Conservation (phyloP, 2,113 vertebrate species). For the Blennius ocellaris region DNA sequence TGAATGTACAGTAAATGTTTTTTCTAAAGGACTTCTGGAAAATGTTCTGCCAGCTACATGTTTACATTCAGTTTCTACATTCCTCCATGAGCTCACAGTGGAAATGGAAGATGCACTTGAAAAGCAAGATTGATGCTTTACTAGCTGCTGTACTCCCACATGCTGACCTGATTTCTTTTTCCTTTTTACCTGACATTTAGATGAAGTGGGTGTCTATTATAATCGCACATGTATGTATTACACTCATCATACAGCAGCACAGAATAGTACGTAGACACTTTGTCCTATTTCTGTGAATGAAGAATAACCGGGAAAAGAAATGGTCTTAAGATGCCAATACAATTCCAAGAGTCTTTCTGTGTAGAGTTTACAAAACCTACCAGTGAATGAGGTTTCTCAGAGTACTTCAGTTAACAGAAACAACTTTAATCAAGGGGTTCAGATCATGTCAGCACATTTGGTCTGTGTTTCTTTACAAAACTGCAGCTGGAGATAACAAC, state of each 20-base stretch:
- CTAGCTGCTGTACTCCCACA: conserved; percentile 37
- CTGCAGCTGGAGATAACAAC: too few relatives aligned
- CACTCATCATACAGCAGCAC: background rate
- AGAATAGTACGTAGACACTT: too few relatives aligned
- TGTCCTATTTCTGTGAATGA: too few relatives aligned
- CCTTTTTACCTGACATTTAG: conserved; percentile 18
- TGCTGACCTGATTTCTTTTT: conserved; percentile 31
- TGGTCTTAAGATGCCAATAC: too few relatives aligned
- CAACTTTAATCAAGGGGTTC: too few relatives aligned
- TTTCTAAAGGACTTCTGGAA: conserved; percentile 19
- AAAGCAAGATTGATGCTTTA: conserved; percentile 33
- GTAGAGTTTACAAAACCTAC: too few relatives aligned
- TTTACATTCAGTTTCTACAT: conserved; percentile 38
- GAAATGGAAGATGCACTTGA: conserved; percentile 33
- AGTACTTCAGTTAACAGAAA: too few relatives aligned
- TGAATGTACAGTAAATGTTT: conserved; percentile 51
- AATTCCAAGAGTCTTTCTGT: too few relatives aligned
- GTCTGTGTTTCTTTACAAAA: too few relatives aligned
- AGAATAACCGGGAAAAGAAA: too few relatives aligned
- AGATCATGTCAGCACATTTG: too few relatives aligned
- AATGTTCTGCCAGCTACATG: conserved; percentile 26
- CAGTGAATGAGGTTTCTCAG: too few relatives aligned
- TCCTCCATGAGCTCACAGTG: conserved; percentile 12
- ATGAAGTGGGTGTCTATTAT: background rate
- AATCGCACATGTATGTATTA: background rate